A percentile compares a stretch with the other conserved stretches of the same genome.
Evolutionary conservation across 2,113 vertebrate genomes (phyloP).

Genomic region (Amblyopsis rosae): DNA sequence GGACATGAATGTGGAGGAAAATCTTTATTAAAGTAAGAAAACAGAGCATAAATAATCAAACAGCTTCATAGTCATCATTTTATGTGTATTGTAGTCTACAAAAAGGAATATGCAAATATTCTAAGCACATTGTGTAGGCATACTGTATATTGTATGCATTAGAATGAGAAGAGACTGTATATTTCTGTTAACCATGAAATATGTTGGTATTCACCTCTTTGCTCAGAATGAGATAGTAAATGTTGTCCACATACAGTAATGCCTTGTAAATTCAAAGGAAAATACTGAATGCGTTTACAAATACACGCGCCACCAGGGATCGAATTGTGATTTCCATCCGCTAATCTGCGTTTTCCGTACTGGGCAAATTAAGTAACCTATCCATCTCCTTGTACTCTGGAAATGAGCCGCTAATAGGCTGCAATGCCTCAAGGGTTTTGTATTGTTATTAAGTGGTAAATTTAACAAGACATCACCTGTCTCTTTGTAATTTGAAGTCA

Average conservation of each 20-base stretch:
- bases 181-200: slow-evolving; percentile 1
- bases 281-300: slow-evolving; percentile 8
- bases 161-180: slow-evolving; percentile 13
- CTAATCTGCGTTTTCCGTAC: slow-evolving; percentile 39
- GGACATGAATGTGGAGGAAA: slow-evolving; percentile 22
- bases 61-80: neutral
- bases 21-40: slow-evolving; percentile 14
- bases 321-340: slow-evolving; percentile 43
- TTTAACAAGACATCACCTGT: slow-evolving; percentile 51
- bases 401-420: slow-evolving; percentile 37
- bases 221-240: slow-evolving; percentile 27
- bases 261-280: slow-evolving; percentile 31
- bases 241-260: slow-evolving; percentile 17
- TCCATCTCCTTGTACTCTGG: slow-evolving; percentile 15
- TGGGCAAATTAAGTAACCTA: slow-evolving; percentile 48
- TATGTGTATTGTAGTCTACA: slow-evolving; percentile 10
- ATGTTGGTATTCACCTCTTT: slow-evolving; percentile 6
- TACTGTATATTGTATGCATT: neutral
- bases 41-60: neutral
- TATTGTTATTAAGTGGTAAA: slow-evolving; percentile 59
- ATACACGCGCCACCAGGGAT: slow-evolving; percentile 8
- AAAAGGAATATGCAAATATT: neutral
- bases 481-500: slow-evolving; percentile 45
- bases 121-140: neutral
- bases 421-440: slow-evolving; percentile 41